These are phyloP conservation scores for Ruditapes philippinarum DNA, from an alignment of 1,140 invertebrate genomes.

Conservation along the genomic window DNA sequence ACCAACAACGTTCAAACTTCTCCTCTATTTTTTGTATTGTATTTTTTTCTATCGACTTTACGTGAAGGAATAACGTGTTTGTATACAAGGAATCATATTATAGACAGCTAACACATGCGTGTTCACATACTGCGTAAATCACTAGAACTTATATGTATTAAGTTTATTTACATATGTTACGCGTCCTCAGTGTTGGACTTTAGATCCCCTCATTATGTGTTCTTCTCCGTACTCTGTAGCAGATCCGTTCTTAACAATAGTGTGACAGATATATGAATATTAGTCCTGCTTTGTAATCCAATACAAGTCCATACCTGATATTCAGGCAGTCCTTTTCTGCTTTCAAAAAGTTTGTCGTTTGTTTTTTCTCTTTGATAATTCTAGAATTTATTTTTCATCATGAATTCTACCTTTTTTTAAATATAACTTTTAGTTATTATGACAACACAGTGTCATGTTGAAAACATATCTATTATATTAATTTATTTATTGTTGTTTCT, in stretches of 20 bases:
- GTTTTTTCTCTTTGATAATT: not conserved
- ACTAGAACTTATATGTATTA: too few species aligned
- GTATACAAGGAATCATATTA: slow-evolving; percentile 1
- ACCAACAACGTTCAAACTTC: not conserved
- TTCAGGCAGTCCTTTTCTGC: not conserved
- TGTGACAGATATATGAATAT: not conserved
- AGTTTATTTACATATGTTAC: too few species aligned
- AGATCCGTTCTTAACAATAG: not conserved
- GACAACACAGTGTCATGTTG: too few species aligned
- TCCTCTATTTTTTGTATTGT: not conserved
- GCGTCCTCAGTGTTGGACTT: too few species aligned
- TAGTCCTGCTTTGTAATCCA: not conserved
- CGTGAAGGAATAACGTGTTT: not conserved
- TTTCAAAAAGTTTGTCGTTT: too few species aligned
- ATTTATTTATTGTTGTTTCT: too few species aligned
- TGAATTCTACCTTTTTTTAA: too few species aligned
- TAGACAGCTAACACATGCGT: not conserved
- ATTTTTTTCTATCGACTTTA: not conserved
- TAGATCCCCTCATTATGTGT: too few species aligned
- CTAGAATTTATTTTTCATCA: too few species aligned
- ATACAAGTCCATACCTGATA: not conserved
- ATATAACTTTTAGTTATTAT: too few species aligned
- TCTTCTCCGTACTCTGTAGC: slow-evolving; percentile 1
- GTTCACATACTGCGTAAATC: too few species aligned
- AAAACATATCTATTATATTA: too few species aligned